Conservation (phyloP, 2,888 invertebrate species). For the Carpatolechia fugitivella region DNA sequence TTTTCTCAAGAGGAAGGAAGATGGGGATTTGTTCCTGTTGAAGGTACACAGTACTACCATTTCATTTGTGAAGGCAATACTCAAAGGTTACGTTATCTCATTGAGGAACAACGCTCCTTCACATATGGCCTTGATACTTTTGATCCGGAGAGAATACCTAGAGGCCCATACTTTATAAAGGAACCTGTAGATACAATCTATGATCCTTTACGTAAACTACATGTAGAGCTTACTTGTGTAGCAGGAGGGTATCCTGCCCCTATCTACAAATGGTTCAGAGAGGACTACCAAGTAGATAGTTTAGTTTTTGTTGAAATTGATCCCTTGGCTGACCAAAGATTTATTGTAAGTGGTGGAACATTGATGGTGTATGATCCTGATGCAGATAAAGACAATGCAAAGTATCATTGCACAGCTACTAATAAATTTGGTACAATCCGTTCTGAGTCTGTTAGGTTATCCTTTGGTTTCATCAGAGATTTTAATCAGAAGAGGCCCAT, state of each 20-base stretch:
- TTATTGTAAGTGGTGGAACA: constrained; percentile 94
- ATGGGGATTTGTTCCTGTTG: constrained; percentile 91
- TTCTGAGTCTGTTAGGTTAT: constrained; percentile 91
- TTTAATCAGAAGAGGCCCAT: constrained; percentile 92
- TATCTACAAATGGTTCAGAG: constrained; percentile 93
- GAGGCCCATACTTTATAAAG: constrained; percentile 92
- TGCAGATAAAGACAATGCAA: constrained; percentile 88
- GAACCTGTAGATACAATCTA: constrained; percentile 91
- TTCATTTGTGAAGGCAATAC: constrained; percentile 94
- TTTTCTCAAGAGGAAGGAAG: constrained; percentile 84
- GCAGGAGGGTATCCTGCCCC: constrained; percentile 95
- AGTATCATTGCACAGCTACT: constrained; percentile 94
- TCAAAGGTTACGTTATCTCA: constrained; percentile 83
- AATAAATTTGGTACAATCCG: constrained; percentile 93
- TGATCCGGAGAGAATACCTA: constrained; percentile 89
- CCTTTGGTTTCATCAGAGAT: constrained; percentile 94
- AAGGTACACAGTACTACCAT: constrained; percentile 86
- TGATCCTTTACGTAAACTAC: constrained; percentile 88
- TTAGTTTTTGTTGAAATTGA: constrained; percentile 86
- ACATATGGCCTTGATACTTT: constrained; percentile 91
- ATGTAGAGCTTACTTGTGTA: constrained; percentile 88
- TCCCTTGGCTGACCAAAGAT: constrained; percentile 85
- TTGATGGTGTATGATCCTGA: constrained; percentile 93
- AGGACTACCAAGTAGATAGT: constrained; percentile 90
- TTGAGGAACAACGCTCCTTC: constrained; percentile 87